Percentiles rank a stretch among this genome's conserved stretches.
phyloP scores from a whole-genome alignment of 2,113 vertebrate genomes.

The Arothron firmamentum region DNA sequence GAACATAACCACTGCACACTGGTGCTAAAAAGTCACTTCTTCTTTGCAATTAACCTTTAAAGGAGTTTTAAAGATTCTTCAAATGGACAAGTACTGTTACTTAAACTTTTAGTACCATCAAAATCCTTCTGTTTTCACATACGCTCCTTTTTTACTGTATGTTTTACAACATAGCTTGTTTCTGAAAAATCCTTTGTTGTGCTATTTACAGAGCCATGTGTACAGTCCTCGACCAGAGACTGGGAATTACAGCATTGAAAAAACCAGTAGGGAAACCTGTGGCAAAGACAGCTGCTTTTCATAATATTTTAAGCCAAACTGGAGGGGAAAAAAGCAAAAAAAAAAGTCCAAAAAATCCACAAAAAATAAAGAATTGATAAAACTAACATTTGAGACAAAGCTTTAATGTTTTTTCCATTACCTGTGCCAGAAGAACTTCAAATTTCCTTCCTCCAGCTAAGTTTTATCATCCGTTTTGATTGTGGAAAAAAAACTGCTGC shows the following conservation, averaged over 20 bases:
- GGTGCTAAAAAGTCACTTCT: neutral
- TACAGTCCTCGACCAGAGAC: slow-evolving; percentile 55
- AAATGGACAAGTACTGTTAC: slow-evolving; percentile 25
- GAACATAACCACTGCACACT: neutral
- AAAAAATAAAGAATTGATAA: slow-evolving; percentile 55
- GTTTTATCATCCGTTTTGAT: slow-evolving; percentile 54
- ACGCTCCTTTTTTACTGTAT: slow-evolving; percentile 32
- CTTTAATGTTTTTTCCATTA: slow-evolving; percentile 56
- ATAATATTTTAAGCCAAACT: slow-evolving; percentile 59
- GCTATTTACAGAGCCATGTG: slow-evolving; percentile 69
- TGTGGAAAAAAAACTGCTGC: slow-evolving; percentile 29
- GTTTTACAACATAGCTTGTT: slow-evolving; percentile 28
- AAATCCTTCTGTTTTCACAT: slow-evolving; percentile 39
- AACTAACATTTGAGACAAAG: slow-evolving; percentile 52
- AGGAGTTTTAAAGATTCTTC: neutral
- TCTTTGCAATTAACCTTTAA: slow-evolving; percentile 24
- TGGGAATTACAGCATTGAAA: slow-evolving; percentile 53
- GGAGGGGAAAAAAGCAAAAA: slow-evolving; percentile 48
- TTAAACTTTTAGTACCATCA: slow-evolving; percentile 31
- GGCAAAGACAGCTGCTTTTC: slow-evolving; percentile 55
- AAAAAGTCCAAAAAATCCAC: slow-evolving; percentile 5
- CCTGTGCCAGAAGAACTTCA: slow-evolving; percentile 53
- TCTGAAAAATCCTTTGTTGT: slow-evolving; percentile 63
- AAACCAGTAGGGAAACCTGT: slow-evolving; percentile 58
- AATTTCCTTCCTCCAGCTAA: slow-evolving; percentile 43